Percentiles rank a stretch among this genome's conserved stretches.
These are phyloP conservation scores for Macrosoma leucophasiata DNA, from an alignment of 2,888 invertebrate species.

Conservation along the genomic window DNA sequence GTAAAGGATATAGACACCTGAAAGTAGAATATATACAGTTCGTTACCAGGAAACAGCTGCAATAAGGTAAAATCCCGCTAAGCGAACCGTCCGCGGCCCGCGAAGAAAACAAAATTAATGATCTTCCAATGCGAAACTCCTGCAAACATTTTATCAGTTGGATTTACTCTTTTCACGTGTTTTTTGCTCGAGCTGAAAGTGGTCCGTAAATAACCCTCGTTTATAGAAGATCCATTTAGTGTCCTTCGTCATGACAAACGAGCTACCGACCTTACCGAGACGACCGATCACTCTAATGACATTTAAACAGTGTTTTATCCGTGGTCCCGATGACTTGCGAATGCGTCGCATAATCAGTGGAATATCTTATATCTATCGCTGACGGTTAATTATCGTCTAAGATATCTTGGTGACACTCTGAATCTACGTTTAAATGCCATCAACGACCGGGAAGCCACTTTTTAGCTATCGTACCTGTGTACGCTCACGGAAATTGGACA, in stretches of 20 bases:
- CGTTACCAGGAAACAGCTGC: constrained; percentile 27
- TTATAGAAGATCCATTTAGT: constrained; percentile 60
- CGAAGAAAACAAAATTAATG: constrained; percentile 51
- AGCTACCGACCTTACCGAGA: constrained; percentile 45
- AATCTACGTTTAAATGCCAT: too few relatives aligned
- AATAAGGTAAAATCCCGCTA: constrained; percentile 26
- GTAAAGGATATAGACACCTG: too few relatives aligned
- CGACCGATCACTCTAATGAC: constrained; percentile 65
- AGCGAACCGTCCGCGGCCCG: constrained; percentile 18
- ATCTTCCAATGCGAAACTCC: constrained; percentile 51
- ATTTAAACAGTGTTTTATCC: constrained; percentile 49
- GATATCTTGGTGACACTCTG: too few relatives aligned
- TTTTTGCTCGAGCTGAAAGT: constrained; percentile 42
- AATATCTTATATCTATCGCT: too few relatives aligned
- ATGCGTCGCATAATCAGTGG: constrained; percentile 4
- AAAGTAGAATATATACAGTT: constrained; percentile 26
- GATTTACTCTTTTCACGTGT: constrained; percentile 53
- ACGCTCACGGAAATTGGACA: too few relatives aligned
- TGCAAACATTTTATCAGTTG: constrained; percentile 48
- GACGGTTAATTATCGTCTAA: too few relatives aligned
- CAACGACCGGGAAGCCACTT: too few relatives aligned
- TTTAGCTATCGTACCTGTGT: too few relatives aligned
- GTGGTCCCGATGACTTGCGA: constrained; percentile 42
- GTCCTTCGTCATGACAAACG: constrained; percentile 60
- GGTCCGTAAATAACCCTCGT: constrained; percentile 56